These are phyloP conservation scores for Nannospalax galili DNA, from an alignment of 2,113 vertebrate genomes.

Conservation along the genomic window DNA sequence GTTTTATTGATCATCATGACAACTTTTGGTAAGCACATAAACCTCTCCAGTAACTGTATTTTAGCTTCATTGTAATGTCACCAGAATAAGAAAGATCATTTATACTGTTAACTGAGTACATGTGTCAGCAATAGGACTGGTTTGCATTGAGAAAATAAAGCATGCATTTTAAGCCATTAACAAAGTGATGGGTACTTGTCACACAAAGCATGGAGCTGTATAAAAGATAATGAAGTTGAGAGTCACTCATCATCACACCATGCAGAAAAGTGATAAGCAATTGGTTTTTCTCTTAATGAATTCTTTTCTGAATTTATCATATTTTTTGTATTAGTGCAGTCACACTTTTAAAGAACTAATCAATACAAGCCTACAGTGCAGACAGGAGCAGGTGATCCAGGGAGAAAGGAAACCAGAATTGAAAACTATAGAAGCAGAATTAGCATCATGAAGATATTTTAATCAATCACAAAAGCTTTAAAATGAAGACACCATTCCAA, in stretches of 20 bases:
- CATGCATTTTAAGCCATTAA: neutral
- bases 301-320: neutral
- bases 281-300: neutral
- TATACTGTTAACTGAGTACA: neutral
- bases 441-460: neutral
- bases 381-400: neutral
- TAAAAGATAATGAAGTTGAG: neutral
- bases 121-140: neutral
- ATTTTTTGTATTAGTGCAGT: neutral
- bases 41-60: neutral
- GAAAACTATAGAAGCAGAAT: neutral
- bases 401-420: neutral
- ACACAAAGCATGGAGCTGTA: neutral
- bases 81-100: neutral
- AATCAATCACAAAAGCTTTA: neutral
- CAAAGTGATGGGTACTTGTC: neutral
- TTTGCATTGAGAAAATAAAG: neutral
- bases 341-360: neutral
- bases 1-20: neutral
- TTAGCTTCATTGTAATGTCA: neutral
- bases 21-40: neutral
- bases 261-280: neutral
- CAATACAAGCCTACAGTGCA: neutral
- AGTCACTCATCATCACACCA: neutral
- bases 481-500: conserved; percentile 43